Conservation (phyloP, 1,140 invertebrate genomes). For the Venustaconcha ellipsiformis region DNA sequence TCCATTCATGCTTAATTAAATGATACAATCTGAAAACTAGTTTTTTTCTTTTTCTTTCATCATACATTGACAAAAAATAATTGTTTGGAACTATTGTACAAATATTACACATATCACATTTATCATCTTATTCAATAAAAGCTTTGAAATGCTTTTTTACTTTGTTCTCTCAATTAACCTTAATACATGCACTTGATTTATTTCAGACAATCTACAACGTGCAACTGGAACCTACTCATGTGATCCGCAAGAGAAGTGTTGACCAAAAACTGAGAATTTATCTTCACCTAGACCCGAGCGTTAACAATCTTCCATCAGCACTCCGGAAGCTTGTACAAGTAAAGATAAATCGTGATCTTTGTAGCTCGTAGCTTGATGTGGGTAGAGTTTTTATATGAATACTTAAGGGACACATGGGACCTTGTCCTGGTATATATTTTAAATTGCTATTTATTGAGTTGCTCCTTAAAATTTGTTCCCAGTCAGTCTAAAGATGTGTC, state of each 20-base stretch:
- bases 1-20: too few species aligned
- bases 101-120: too few species aligned
- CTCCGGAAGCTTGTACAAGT: constrained; percentile 90
- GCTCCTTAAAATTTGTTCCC: neutral
- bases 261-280: constrained; percentile 89
- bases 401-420: neutral
- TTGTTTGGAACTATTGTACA: too few species aligned
- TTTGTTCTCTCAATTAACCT: too few species aligned
- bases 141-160: too few species aligned
- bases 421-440: neutral
- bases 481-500: neutral
- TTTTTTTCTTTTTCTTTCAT: too few species aligned
- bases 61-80: too few species aligned
- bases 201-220: constrained; percentile 86
- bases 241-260: constrained; percentile 85
- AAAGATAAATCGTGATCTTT: constrained; percentile 70
- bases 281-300: constrained; percentile 89
- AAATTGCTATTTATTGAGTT: too few species aligned
- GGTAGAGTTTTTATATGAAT: neutral
- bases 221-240: constrained; percentile 75
- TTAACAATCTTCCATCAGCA: constrained; percentile 81
- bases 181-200: neutral
- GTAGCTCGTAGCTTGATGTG: too few species aligned
- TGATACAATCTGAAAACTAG: too few species aligned
- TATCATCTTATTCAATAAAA: too few species aligned